Conservation (phyloP, 1,140 invertebrate genomes). For the Eufriesea mexicana region DNA sequence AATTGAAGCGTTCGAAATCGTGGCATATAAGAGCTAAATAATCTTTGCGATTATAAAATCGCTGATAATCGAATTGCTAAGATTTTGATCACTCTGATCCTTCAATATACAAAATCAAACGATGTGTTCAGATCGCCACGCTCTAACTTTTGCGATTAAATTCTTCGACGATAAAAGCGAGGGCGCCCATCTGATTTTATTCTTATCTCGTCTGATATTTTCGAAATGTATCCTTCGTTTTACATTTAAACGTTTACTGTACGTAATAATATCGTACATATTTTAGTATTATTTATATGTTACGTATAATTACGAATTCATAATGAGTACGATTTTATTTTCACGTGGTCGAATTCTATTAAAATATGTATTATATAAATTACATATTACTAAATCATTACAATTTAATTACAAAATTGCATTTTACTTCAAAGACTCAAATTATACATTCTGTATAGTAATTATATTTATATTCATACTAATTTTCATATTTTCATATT, state of each 20-base stretch:
- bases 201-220: slow-evolving; percentile 3
- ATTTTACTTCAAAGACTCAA: too few species aligned
- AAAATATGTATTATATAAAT: too few species aligned
- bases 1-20: neutral
- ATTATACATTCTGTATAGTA: too few species aligned
- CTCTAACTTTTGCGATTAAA: slow-evolving; percentile 3
- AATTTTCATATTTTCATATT: too few species aligned
- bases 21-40: neutral
- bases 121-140: neutral
- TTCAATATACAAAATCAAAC: neutral
- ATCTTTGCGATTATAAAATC: neutral
- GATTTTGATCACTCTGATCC: neutral
- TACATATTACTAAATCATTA: too few species aligned
- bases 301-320: too few species aligned
- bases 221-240: neutral
- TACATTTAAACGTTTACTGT: neutral
- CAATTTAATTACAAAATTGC: too few species aligned
- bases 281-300: too few species aligned
- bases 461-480: too few species aligned
- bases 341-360: too few species aligned
- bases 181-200: neutral
- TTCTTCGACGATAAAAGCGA: slow-evolving; percentile 6
- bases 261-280: neutral
- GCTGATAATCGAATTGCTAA: neutral
- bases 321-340: too few species aligned